Percentiles rank a stretch among this genome's conserved stretches.
Conservation (phyloP, 2,888 invertebrate species). For the Nephrotoma flavescens region DNA sequence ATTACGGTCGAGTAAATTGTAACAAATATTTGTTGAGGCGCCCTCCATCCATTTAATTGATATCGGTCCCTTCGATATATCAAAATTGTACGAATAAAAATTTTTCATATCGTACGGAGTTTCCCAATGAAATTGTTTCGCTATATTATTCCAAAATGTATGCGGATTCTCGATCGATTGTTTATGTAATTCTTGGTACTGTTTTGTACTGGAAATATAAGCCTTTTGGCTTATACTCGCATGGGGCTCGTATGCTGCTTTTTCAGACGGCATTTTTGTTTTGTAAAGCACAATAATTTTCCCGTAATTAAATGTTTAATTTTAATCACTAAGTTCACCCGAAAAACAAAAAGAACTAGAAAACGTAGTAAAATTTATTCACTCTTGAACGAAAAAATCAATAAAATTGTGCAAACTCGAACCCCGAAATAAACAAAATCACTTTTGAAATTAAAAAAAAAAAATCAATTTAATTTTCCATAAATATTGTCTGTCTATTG, state of each 20-base stretch:
- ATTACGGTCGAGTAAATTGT: constrained; percentile 87
- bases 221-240: constrained; percentile 40
- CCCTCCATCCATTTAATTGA: constrained; percentile 92
- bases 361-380: neutral
- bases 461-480: neutral
- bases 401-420: neutral
- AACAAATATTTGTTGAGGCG: constrained; percentile 87
- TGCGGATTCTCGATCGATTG: constrained; percentile 78
- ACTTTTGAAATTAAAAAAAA: neutral
- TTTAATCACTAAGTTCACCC: neutral
- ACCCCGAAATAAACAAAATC: neutral
- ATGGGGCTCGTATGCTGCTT: constrained; percentile 42
- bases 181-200: constrained; percentile 72
- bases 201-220: constrained; percentile 51
- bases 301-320: neutral
- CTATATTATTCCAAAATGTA: constrained; percentile 85
- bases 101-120: constrained; percentile 55
- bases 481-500: neutral
- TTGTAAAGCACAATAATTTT: neutral
- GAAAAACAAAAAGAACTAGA: neutral
- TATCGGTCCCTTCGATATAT: constrained; percentile 74
- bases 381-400: neutral
- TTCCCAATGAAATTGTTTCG: constrained; percentile 90
- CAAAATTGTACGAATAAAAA: constrained; percentile 84
- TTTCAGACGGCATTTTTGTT: constrained; percentile 38